Conservation (phyloP, 2,888 invertebrate genomes). For the Mythimna vitellina region DNA sequence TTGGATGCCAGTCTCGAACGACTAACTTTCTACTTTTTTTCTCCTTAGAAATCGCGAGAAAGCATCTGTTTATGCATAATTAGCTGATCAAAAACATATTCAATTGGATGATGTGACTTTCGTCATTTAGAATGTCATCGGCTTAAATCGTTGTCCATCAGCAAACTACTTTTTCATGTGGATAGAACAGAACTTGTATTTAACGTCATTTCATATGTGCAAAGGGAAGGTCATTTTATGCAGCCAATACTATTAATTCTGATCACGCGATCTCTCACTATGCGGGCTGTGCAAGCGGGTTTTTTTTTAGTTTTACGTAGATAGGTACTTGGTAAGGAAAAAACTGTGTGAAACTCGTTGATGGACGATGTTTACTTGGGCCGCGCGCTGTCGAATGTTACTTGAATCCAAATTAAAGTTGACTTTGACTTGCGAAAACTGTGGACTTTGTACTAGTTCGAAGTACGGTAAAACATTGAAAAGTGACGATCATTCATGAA, state of each 20-base stretch:
- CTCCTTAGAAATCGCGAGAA: slow-evolving; percentile 66
- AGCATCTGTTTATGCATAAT: slow-evolving; percentile 63
- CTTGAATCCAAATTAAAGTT: slow-evolving; percentile 34
- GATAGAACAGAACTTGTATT: slow-evolving; percentile 4
- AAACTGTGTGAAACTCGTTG: slow-evolving; percentile 44
- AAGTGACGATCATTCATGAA: not conserved
- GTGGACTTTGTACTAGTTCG: not conserved
- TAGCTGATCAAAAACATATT: slow-evolving; percentile 49
- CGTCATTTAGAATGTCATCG: not conserved
- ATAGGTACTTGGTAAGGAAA: slow-evolving; percentile 48
- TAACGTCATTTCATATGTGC: slow-evolving; percentile 23
- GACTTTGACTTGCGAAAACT: slow-evolving; percentile 26
- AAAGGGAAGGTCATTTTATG: slow-evolving; percentile 46
- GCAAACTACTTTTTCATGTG: slow-evolving; percentile 9
- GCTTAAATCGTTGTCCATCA: not conserved
- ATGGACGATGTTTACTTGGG: slow-evolving; percentile 34
- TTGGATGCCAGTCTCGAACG: slow-evolving; percentile 70
- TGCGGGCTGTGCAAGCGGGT: slow-evolving; percentile 39
- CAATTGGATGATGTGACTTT: slow-evolving; percentile 13
- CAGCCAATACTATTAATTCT: slow-evolving; percentile 57
- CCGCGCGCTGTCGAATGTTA: slow-evolving; percentile 17
- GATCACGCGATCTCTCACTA: slow-evolving; percentile 59
- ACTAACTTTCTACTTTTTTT: slow-evolving; percentile 80
- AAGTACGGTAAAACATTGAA: not conserved
- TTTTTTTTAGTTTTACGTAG: slow-evolving; percentile 53